Evolutionary conservation across 1,140 invertebrate species (phyloP), one percentile per base, ranked within the genome.

Genomic region (Cydia amplana): DNA sequence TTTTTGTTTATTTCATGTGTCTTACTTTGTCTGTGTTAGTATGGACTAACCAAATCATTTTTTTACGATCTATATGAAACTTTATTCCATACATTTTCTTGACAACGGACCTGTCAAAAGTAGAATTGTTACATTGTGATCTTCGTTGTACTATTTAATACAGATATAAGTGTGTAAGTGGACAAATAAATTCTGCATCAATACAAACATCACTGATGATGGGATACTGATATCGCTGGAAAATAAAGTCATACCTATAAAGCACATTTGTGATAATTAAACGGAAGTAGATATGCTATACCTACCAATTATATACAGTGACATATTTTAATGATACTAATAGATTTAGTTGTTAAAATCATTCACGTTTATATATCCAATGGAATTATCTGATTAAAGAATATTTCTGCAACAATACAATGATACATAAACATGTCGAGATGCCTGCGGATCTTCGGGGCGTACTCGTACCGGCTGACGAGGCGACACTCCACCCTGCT

Each of bases 371-470:
- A 51, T n/a, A 18, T 51, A 18, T 51, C 49, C 49, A 60, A 60
- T 60, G 55, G 55, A 60, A 60, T 20, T 23, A 23, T 10, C n/a
- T n/a, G 0, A 2, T 60, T 20, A 12, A 60, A 60, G 20, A 6
- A 12, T 60, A 2, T 20, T 23, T 18, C 28, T 70, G 74, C 25
- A 64, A 77, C 51, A 83, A 78, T 28, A 85, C 79, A 78, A 88
- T 90, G 87, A 79, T 72, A 77, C 77, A 78, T 81, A 82, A 88
- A 87, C 76, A 91, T 93, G 91, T 82, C 83, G 83, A 89, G 79
- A 90, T 92, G 90, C 79, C 73, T 90, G 73, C 84, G 87, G 74
- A 85, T 92, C 78, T 89, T 75, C 79, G 86, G 88, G 43, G 89
- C 91, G 14, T 91, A 91, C 79, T 85, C 85, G 18, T 90, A 85